Percentiles rank a stretch among this genome's conserved stretches.
These are phyloP conservation scores for Sialis fuliginosa DNA, from an alignment of 2,888 invertebrate species.

Conservation along the genomic window DNA sequence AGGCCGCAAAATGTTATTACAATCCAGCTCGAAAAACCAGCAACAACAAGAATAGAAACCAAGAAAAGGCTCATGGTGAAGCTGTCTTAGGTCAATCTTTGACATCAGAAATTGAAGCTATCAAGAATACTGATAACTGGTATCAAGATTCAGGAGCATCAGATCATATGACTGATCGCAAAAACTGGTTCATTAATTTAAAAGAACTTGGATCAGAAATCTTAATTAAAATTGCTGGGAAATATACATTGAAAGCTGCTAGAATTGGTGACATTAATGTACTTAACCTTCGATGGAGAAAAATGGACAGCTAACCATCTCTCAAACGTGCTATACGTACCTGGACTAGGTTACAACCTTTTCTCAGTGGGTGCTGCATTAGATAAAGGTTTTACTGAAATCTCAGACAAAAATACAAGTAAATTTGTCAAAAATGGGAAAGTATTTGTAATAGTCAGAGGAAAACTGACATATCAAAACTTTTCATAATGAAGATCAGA, in stretches of 20 bases:
- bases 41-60: too few species aligned
- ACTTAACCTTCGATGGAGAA: constrained; percentile 5
- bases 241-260: neutral
- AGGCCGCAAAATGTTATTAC: too few species aligned
- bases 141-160: constrained; percentile 10
- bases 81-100: neutral
- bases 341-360: constrained; percentile 7
- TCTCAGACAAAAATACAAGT: constrained; percentile 3
- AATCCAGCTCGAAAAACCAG: too few species aligned
- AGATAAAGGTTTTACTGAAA: constrained; percentile 7
- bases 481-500: neutral
- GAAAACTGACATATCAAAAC: constrained; percentile 1
- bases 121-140: constrained; percentile 5
- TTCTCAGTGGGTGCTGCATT: constrained; percentile 9
- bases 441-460: constrained; percentile 7
- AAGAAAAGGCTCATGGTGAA: neutral
- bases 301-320: constrained; percentile 1
- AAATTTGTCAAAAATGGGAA: constrained; percentile 7
- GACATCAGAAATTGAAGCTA: too few species aligned
- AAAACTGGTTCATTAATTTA: constrained; percentile 7
- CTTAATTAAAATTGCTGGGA: neutral
- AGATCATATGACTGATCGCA: constrained; percentile 10
- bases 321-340: constrained; percentile 2
- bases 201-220: neutral
- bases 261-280: neutral